Conservation (phyloP, 2,888 invertebrate genomes). For the Lithophane leautieri region DNA sequence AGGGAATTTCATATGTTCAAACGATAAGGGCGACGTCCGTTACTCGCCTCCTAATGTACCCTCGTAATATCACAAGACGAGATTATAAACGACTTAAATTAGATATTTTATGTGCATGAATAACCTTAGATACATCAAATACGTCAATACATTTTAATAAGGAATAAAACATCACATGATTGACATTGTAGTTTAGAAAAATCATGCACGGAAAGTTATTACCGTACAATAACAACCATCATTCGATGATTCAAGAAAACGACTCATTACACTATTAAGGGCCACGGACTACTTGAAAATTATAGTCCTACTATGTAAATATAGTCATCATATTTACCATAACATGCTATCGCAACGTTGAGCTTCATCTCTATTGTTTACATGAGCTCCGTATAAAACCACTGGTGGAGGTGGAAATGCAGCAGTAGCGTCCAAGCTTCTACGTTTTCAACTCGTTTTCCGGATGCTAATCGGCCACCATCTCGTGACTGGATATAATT, state of each 20-base stretch:
- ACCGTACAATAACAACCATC: conserved; percentile 23
- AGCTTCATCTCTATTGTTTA: conserved; percentile 75
- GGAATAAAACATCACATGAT: conserved; percentile 33
- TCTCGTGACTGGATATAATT: conserved; percentile 71
- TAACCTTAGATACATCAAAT: conserved; percentile 17
- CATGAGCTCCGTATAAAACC: conserved; percentile 79
- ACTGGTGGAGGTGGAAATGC: conserved; percentile 68
- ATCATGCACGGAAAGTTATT: conserved; percentile 22
- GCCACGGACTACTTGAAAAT: conserved; percentile 60
- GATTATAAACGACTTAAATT: conserved; percentile 41
- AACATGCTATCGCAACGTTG: conserved; percentile 64
- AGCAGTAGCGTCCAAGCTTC: conserved; percentile 72
- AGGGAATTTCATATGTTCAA: conserved; percentile 63
- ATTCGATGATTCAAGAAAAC: conserved; percentile 57
- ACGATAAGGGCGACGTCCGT: conserved; percentile 46
- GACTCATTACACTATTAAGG: conserved; percentile 59
- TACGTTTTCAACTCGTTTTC: conserved; percentile 67
- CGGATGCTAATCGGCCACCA: conserved; percentile 58
- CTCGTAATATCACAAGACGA: conserved; percentile 51
- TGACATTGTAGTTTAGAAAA: conserved; percentile 27
- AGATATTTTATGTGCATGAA: conserved; percentile 4
- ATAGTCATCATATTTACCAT: conserved; percentile 66
- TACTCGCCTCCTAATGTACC: conserved; percentile 52
- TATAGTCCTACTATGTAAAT: conserved; percentile 68
- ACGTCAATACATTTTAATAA: conserved; percentile 42